Evolutionary conservation across 1,140 invertebrate species (phyloP).

Genomic region (Sitophilus oryzae): DNA sequence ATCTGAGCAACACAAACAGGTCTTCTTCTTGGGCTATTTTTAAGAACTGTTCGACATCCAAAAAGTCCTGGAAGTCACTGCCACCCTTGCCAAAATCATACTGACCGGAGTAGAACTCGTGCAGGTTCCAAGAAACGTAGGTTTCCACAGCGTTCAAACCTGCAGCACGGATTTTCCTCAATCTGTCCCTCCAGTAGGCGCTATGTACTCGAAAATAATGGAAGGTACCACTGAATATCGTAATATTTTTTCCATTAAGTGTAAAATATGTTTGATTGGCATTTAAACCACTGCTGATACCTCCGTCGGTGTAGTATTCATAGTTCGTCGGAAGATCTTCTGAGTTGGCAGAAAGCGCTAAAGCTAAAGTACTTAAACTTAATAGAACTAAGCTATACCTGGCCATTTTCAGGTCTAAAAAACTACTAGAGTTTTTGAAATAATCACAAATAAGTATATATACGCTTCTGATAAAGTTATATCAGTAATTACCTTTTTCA

Average conservation of each 20-base stretch:
- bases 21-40: slow-evolving; percentile 72
- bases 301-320: slow-evolving; percentile 37
- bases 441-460: too few relatives aligned
- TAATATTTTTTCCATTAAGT: slow-evolving; percentile 38
- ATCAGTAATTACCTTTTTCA: too few relatives aligned
- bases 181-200: slow-evolving; percentile 44
- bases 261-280: slow-evolving; percentile 35
- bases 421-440: too few relatives aligned
- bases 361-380: background rate
- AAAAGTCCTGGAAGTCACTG: slow-evolving; percentile 60
- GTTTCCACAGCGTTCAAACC: slow-evolving; percentile 89
- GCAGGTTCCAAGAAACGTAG: slow-evolving; percentile 92
- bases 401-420: too few relatives aligned
- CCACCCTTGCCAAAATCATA: slow-evolving; percentile 67
- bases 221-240: slow-evolving; percentile 62
- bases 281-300: slow-evolving; percentile 32
- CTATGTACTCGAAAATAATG: slow-evolving; percentile 87
- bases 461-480: too few relatives aligned
- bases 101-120: slow-evolving; percentile 57
- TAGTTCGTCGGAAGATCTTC: slow-evolving; percentile 34
- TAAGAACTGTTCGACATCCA: slow-evolving; percentile 60
- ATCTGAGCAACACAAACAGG: slow-evolving; percentile 75
- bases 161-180: slow-evolving; percentile 69
- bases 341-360: background rate
- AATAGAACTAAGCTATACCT: too few relatives aligned